phyloP scores from a whole-genome alignment of 2,797 vertebrate genomes.

The Channa striata region DNA sequence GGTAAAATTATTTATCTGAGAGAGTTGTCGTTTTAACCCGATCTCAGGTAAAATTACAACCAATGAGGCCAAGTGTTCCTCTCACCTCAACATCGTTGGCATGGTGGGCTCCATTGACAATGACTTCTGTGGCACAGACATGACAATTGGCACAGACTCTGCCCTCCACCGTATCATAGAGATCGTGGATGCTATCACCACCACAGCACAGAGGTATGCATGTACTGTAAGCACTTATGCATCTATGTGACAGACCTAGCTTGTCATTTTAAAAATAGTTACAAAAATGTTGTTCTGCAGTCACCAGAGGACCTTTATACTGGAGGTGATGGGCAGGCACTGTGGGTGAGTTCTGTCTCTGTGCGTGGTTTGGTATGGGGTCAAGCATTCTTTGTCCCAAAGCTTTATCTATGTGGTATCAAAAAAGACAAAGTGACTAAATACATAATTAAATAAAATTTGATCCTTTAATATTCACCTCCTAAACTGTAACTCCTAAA shows the following conservation, averaged over 20 bases:
- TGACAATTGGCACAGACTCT: constrained; percentile 94
- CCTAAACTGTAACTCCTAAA: too few species aligned
- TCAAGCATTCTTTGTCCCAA: neutral
- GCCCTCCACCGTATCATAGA: constrained; percentile 95
- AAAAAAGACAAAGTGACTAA: too few species aligned
- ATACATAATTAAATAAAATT: too few species aligned
- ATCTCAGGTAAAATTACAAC: constrained; percentile 86
- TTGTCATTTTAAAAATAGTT: neutral
- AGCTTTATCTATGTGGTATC: neutral
- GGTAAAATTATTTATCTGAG: neutral
- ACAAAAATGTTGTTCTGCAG: constrained; percentile 73
- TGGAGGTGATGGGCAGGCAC: constrained; percentile 96
- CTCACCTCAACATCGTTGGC: constrained; percentile 89
- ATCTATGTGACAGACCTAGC: neutral
- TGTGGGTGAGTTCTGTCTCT: constrained; percentile 87
- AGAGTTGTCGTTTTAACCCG: constrained; percentile 1
- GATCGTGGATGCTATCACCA: constrained; percentile 94
- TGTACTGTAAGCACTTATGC: neutral
- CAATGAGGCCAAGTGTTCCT: constrained; percentile 85
- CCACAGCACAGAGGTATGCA: constrained; percentile 92
- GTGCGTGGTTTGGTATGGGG: neutral
- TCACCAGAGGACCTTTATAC: constrained; percentile 94
- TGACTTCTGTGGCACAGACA: constrained; percentile 94
- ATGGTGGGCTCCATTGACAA: constrained; percentile 95
- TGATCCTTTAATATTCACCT: too few species aligned